Evolutionary conservation across 2,113 vertebrate genomes (phyloP).

Genomic region (Tachysurus vachellii): DNA sequence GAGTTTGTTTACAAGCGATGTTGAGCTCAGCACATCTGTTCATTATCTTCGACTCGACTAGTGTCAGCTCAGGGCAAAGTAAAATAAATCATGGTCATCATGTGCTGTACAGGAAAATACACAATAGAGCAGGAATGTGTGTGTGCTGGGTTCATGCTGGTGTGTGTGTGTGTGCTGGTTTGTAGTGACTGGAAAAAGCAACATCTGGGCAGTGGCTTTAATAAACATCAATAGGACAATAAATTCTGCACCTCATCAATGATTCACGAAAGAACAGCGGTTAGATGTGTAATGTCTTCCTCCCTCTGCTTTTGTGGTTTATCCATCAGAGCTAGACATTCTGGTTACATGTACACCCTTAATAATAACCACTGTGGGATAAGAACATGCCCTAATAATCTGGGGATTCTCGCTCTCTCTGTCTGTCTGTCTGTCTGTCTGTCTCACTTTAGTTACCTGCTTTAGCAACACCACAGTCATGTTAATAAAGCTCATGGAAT

Average conservation of each 20-base stretch:
- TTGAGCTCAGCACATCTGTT: background rate
- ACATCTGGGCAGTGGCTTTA: background rate
- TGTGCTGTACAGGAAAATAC: slow-evolving; percentile 9
- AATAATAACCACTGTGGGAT: background rate
- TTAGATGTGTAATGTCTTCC: background rate
- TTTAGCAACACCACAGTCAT: no score
- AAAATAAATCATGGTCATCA: background rate
- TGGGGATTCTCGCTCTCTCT: background rate
- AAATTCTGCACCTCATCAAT: slow-evolving; percentile 3
- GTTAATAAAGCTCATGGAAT: no score
- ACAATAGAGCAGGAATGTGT: background rate
- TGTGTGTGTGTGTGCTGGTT: background rate
- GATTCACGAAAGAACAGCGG: background rate
- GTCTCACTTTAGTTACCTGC: no score
- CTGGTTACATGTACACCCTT: background rate
- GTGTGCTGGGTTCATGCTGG: background rate
- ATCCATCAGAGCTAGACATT: background rate
- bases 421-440: background rate
- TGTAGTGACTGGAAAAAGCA: background rate
- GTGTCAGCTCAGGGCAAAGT: background rate
- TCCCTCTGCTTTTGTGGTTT: background rate
- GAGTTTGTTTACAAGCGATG: background rate
- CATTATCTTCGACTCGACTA: background rate
- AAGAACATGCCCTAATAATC: background rate
- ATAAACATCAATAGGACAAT: background rate